These are phyloP conservation scores for Thyatira batis DNA, from an alignment of 2,888 invertebrate genomes.

Conservation along the genomic window DNA sequence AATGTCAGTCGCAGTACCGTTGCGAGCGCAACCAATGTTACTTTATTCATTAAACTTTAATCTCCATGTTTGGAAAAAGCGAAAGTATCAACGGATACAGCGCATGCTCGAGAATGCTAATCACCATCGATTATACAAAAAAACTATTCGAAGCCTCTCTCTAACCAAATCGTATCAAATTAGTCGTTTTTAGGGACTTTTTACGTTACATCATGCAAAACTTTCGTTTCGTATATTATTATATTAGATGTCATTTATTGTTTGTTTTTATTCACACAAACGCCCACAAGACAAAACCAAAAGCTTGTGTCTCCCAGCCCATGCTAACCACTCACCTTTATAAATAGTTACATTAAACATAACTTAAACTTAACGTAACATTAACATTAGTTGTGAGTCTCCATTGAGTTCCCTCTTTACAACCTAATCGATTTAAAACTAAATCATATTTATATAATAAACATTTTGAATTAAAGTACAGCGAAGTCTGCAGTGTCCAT, in stretches of 20 bases:
- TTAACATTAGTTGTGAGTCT: slow-evolving; percentile 10
- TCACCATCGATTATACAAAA: slow-evolving; percentile 61
- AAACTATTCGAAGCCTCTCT: slow-evolving; percentile 62
- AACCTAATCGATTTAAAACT: background rate
- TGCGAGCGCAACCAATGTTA: slow-evolving; percentile 39
- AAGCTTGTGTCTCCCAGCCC: slow-evolving; percentile 72
- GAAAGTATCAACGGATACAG: slow-evolving; percentile 78
- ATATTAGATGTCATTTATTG: slow-evolving; percentile 14
- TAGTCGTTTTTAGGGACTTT: slow-evolving; percentile 53
- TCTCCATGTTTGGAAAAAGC: slow-evolving; percentile 67
- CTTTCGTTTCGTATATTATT: slow-evolving; percentile 28
- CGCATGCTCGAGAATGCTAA: slow-evolving; percentile 77
- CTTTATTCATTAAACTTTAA: slow-evolving; percentile 34
- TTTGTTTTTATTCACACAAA: slow-evolving; percentile 49
- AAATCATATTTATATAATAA: background rate
- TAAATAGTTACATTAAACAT: slow-evolving; percentile 19
- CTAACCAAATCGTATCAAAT: slow-evolving; percentile 45
- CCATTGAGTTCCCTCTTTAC: slow-evolving; percentile 4
- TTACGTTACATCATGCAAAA: slow-evolving; percentile 55
- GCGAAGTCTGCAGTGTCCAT: background rate
- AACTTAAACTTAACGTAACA: slow-evolving; percentile 22
- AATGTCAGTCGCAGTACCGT: slow-evolving; percentile 65
- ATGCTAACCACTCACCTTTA: slow-evolving; percentile 66
- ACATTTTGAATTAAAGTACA: background rate
- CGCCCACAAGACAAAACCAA: slow-evolving; percentile 74